These are phyloP conservation scores for Brachirus orientalis DNA, from an alignment of 2,113 vertebrate genomes.

Conservation along the genomic window DNA sequence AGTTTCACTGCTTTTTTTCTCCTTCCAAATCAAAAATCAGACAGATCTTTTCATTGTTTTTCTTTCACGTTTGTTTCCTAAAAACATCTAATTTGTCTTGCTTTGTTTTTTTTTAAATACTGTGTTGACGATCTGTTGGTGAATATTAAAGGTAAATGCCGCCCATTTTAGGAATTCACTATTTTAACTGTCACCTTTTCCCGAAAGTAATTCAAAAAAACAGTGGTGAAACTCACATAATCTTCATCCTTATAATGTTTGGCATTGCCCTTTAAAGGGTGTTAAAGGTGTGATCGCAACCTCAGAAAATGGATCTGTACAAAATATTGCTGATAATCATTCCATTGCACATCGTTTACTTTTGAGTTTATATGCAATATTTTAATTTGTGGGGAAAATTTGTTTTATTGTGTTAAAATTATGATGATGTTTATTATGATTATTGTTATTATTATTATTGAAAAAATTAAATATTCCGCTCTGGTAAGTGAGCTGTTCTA, in stretches of 20 bases:
- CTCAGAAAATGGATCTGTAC: conserved; percentile 80
- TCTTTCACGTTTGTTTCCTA: too few species aligned
- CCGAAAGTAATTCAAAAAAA: too few species aligned
- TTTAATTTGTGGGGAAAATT: conserved; percentile 76
- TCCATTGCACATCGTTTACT: conserved; percentile 82
- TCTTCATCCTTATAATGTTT: not conserved
- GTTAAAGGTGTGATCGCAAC: conserved; percentile 73
- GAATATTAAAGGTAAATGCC: conserved; percentile 34
- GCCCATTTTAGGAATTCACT: not conserved
- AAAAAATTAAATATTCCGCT: conserved; percentile 88
- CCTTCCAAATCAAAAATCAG: too few species aligned
- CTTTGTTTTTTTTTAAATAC: conserved; percentile 56
- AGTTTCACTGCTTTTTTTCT: not conserved
- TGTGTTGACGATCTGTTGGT: conserved; percentile 59
- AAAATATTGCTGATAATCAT: conserved; percentile 83
- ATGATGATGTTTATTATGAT: conserved; percentile 64
- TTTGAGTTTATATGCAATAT: conserved; percentile 79
- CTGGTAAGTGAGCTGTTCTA: conserved; percentile 80
- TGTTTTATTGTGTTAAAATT: conserved; percentile 70
- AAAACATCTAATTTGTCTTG: too few species aligned
- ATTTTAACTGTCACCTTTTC: too few species aligned
- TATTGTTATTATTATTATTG: not conserved
- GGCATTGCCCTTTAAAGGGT: conserved; percentile 48
- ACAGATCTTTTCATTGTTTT: too few species aligned
- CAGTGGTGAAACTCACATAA: too few species aligned